These are phyloP conservation scores for Oxyruncus cristatus DNA, from an alignment of 2,113 vertebrate genomes.

Conservation along the genomic window DNA sequence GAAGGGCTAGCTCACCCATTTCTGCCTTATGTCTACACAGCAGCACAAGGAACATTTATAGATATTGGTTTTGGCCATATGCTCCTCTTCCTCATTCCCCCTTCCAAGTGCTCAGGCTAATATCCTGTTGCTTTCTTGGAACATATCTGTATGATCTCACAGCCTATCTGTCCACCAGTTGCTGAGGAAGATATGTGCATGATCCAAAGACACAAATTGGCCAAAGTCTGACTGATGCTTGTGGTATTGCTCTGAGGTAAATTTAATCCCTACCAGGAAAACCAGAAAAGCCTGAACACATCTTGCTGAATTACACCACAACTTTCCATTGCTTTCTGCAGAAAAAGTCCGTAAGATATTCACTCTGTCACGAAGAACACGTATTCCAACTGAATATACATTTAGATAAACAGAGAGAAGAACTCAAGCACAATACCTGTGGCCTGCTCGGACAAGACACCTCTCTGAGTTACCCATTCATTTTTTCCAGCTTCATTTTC, in stretches of 20 bases:
- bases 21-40: not conserved
- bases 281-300: not conserved
- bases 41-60: not conserved
- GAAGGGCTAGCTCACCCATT: not conserved
- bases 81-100: slow-evolving; percentile 19
- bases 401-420: not conserved
- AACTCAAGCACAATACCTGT: not conserved
- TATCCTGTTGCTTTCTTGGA: slow-evolving; percentile 60
- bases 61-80: slow-evolving; percentile 56
- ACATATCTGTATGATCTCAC: slow-evolving; percentile 42
- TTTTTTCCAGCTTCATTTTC: not conserved
- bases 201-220: slow-evolving; percentile 26
- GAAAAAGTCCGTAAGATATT: not conserved
- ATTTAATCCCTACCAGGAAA: not conserved
- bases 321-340: not conserved
- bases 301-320: not conserved
- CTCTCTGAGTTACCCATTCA: not conserved
- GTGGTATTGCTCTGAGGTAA: not conserved
- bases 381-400: not conserved
- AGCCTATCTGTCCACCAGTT: slow-evolving; percentile 23
- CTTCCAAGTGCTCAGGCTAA: slow-evolving; percentile 29
- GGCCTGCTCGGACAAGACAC: not conserved
- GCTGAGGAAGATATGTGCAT: not conserved
- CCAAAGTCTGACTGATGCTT: slow-evolving; percentile 26
- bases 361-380: not conserved